Base-by-base conservation (phyloP, 2,888 invertebrate genomes). In the Oligia latruncula region DNA sequence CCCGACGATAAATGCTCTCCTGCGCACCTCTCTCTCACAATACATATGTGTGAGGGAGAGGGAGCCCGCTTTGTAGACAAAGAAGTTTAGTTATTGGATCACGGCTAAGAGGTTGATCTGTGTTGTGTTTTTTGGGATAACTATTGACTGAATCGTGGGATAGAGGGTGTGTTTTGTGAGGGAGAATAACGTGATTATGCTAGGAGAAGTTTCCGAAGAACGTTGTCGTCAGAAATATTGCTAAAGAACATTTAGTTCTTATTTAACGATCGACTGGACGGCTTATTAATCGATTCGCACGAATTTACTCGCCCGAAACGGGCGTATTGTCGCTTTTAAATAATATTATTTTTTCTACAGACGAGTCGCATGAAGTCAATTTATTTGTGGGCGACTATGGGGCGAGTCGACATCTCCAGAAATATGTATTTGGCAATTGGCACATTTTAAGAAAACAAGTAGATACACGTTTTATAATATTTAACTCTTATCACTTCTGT, bases 1-100 rank as follows among this genome's bases (percentile, higher is more conserved):
- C 92, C 92, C 90, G 90, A 93, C 95, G 94, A 95, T 96, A 95
- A 96, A 96, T 96, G 96, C 93, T 93, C 92, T 88, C 84, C 67
- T 88, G 90, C 90, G 90, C 91, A 90, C 92, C 85, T 95, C 95
- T 89, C 90, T 85, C 84, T 95, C 93, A 89, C 82, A 86, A 83
- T 73, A 71, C 80, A 75, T 72, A 64, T 40, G 92, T 86, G 74
- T 82, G 91, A 95, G 81, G 78, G 91, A 87, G 95, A 95, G 74
- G 65, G 82, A 83, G 72, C 74, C 72, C 74, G 84, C 88, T 89
- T 90, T 92, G 91, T 90, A 93, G 93, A 95, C 94, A 93, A 95
- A 94, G 93, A 93, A 93, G 91, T 94, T 92, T 91, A 92, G 93
- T 94, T 94, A 94, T 95, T 93, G 93, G 93, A 92, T 91, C 91